Evolutionary conservation across 1,140 invertebrate genomes (phyloP).

Genomic region (Chrysopa pallens): DNA sequence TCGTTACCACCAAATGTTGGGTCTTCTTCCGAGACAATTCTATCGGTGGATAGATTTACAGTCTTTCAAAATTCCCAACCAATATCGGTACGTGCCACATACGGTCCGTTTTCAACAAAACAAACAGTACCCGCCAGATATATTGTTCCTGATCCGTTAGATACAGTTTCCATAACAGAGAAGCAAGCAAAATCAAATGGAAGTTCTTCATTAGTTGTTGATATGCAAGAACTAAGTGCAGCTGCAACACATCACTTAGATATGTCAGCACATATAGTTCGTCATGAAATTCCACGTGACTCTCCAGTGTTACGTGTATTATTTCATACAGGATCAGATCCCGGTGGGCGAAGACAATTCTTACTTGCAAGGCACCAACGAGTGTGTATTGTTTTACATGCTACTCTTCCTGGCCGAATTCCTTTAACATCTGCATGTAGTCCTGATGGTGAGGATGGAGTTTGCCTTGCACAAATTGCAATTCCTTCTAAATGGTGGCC

Average conservation of each 20-base stretch:
- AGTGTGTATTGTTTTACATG: conserved; percentile 59
- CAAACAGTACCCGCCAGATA: conserved; percentile 83
- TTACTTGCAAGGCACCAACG: conserved; percentile 31
- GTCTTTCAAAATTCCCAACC: conserved; percentile 74
- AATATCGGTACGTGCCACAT: conserved; percentile 70
- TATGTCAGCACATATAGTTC: conserved; percentile 79
- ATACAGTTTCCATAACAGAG: background rate
- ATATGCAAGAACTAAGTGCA: conserved; percentile 37
- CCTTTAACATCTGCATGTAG: conserved; percentile 65
- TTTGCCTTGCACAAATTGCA: conserved; percentile 66
- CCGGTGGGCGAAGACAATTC: conserved; percentile 34
- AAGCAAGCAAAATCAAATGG: conserved; percentile 5
- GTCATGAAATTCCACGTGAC: conserved; percentile 61
- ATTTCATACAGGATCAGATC: conserved; percentile 73
- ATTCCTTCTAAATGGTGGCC: conserved; percentile 82
- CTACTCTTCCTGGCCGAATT: conserved; percentile 29
- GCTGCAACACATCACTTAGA: conserved; percentile 54
- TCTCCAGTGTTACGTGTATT: conserved; percentile 72
- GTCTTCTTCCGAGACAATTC: conserved; percentile 26
- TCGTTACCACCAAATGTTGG: conserved; percentile 13
- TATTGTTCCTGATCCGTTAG: conserved; percentile 58
- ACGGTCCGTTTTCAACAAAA: conserved; percentile 83
- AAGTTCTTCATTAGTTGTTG: conserved; percentile 24
- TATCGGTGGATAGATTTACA: conserved; percentile 67
- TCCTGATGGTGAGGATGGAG: conserved; percentile 73